phyloP scores from a whole-genome alignment of 1,140 invertebrate species.

The Hormaphis cornu region DNA sequence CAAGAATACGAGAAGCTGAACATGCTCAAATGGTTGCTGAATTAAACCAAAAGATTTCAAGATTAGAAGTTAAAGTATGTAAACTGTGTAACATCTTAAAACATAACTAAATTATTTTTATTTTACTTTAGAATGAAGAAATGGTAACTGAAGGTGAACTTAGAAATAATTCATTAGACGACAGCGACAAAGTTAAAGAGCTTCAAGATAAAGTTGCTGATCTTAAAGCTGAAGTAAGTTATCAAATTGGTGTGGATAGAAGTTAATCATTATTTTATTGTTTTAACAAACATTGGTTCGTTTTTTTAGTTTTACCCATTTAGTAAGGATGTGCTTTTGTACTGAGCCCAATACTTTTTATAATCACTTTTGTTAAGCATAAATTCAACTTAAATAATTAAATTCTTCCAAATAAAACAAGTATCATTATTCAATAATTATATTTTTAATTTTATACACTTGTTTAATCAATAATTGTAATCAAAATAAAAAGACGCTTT shows the following conservation, averaged over 20 bases:
- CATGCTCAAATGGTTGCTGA: slow-evolving; percentile 89
- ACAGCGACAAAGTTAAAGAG: slow-evolving; percentile 73
- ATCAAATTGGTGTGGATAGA: background rate
- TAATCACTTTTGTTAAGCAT: too few relatives aligned
- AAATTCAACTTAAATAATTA: too few relatives aligned
- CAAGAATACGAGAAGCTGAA: slow-evolving; percentile 86
- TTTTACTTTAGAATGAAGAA: slow-evolving; percentile 69
- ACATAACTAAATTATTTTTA: slow-evolving; percentile 24
- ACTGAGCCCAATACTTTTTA: too few relatives aligned
- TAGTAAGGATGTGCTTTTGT: too few relatives aligned
- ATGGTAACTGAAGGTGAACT: slow-evolving; percentile 81
- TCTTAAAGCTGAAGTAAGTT: slow-evolving; percentile 77
- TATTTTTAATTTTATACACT: too few relatives aligned
- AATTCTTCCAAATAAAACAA: too few relatives aligned
- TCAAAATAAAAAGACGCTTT: too few relatives aligned
- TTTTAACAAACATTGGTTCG: too few relatives aligned
- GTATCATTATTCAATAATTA: too few relatives aligned
- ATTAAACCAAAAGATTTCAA: slow-evolving; percentile 85
- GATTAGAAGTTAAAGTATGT: slow-evolving; percentile 79
- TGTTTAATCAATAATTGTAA: too few relatives aligned
- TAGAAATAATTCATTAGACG: slow-evolving; percentile 60
- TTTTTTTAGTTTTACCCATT: too few relatives aligned
- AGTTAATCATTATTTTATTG: too few relatives aligned
- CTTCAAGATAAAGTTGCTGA: slow-evolving; percentile 83
- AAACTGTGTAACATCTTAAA: background rate